Evolutionary conservation across 1,140 invertebrate genomes (phyloP).

Genomic region (Mya arenaria): DNA sequence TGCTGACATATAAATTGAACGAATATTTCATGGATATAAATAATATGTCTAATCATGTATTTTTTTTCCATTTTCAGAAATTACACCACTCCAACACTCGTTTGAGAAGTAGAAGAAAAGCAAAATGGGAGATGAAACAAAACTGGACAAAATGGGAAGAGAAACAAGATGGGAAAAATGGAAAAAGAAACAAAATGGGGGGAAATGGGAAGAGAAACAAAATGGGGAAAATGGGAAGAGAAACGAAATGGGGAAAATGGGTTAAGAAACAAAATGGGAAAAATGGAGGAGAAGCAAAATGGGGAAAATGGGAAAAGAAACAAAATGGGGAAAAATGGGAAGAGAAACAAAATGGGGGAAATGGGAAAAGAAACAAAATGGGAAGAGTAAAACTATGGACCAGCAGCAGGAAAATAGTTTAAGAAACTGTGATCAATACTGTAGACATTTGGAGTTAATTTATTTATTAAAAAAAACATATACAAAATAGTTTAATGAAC

Average conservation of each 20-base stretch:
- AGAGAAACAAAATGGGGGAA: no score
- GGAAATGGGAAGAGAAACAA: neutral
- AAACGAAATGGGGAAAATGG: neutral
- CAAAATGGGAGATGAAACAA: neutral
- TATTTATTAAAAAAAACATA: no score
- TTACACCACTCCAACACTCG: slow-evolving; percentile 39
- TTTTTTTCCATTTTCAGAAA: slow-evolving; percentile 44
- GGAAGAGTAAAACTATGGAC: neutral
- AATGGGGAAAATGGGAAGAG: no score
- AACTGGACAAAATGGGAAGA: neutral
- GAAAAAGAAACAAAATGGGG: neutral
- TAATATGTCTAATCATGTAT: neutral
- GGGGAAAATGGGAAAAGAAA: neutral
- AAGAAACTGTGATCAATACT: no score
- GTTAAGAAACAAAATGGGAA: neutral
- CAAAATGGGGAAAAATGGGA: neutral
- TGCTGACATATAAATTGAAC: neutral
- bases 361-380: neutral
- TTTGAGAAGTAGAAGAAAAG: slow-evolving; percentile 13
- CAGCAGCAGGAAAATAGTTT: neutral
- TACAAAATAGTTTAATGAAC: no score
- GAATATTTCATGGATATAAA: neutral
- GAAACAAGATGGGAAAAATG: neutral
- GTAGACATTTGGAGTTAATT: no score
- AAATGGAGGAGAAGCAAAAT: neutral